Conservation (phyloP, 2,888 invertebrate species). For the Polyommatus icarus region DNA sequence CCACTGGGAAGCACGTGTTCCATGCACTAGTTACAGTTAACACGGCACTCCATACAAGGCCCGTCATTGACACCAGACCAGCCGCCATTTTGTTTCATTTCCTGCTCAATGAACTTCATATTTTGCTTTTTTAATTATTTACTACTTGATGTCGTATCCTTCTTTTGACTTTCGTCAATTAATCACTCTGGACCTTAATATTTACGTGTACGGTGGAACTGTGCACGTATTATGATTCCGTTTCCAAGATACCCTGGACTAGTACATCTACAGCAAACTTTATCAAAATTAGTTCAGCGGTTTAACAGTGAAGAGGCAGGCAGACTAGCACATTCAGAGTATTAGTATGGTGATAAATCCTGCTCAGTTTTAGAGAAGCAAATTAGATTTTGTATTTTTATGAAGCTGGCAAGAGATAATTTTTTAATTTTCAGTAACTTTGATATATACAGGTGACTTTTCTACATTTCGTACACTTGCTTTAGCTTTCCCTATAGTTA, state of each 20-base stretch:
- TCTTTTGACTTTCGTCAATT: background rate
- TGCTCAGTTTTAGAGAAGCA: background rate
- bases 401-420: too few species aligned
- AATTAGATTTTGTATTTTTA: background rate
- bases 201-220: too few species aligned
- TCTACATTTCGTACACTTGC: background rate
- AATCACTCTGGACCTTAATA: background rate
- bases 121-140: background rate
- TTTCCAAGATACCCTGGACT: background rate
- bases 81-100: background rate
- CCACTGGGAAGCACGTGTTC: background rate
- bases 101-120: background rate
- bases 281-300: too few species aligned
- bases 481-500: background rate
- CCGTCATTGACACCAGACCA: background rate
- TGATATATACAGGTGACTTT: background rate
- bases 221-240: background rate
- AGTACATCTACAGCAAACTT: background rate
- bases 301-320: background rate
- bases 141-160: background rate
- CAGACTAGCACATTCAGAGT: background rate
- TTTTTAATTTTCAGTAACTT: too few species aligned
- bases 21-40: constrained; percentile 7
- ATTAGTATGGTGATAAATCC: background rate
- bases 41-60: background rate